Evolutionary conservation across 2,797 vertebrate genomes (phyloP).

Genomic region (Cynodonichthys magdalenae): DNA sequence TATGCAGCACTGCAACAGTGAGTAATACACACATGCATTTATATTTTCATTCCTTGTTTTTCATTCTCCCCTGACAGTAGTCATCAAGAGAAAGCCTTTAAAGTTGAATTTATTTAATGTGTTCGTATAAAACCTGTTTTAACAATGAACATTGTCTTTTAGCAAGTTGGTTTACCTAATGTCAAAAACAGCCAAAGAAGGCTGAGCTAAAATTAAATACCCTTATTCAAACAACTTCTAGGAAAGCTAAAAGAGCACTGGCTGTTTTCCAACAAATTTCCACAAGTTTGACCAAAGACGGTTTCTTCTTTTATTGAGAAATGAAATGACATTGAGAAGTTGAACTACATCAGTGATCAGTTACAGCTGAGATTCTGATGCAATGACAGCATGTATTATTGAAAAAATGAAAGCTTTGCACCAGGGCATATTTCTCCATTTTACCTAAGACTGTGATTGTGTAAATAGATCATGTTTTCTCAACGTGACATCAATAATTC

Average conservation of each 20-base stretch:
- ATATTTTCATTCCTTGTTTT: conserved; percentile 14
- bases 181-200: conserved; percentile 63
- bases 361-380: conserved; percentile 45
- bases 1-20: not conserved
- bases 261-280: conserved; percentile 21
- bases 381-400: not conserved
- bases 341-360: conserved; percentile 33
- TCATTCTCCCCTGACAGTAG: conserved; percentile 47
- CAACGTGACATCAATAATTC: conserved; percentile 48
- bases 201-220: conserved; percentile 28
- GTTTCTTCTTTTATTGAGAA: conserved; percentile 9
- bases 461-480: conserved; percentile 55
- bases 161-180: conserved; percentile 71
- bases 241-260: conserved; percentile 24
- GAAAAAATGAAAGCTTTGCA: not conserved
- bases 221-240: conserved; percentile 34
- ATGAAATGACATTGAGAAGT: conserved; percentile 20
- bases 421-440: conserved; percentile 16
- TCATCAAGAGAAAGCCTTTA: conserved; percentile 11
- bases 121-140: too few species aligned
- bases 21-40: conserved; percentile 4
- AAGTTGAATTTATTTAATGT: too few species aligned
- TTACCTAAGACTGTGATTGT: conserved; percentile 53
- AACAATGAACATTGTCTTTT: conserved; percentile 71
- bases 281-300: conserved; percentile 28